Evolutionary conservation across 2,888 invertebrate species (phyloP).

Genomic region (Agapetus fuscipes): DNA sequence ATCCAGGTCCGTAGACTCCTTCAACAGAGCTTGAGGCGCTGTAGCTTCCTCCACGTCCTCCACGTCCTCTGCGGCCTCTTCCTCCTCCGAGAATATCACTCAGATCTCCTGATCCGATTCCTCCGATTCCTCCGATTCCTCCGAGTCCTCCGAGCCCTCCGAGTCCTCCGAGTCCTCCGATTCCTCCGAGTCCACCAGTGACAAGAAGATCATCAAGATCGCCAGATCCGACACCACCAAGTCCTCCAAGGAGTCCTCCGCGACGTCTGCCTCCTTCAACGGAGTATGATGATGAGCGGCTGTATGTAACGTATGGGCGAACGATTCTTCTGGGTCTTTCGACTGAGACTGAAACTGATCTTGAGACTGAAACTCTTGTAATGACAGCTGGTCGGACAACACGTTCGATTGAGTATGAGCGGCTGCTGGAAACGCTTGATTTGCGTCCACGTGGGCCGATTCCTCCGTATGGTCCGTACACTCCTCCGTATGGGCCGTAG

Average conservation of each 20-base stretch:
- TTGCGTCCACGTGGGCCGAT: too few species aligned
- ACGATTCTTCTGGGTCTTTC: neutral
- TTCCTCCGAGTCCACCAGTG: neutral
- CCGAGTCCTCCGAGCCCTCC: neutral
- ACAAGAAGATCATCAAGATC: too few species aligned
- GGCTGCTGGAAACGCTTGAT: neutral
- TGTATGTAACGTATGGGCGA: neutral
- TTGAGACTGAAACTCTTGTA: too few species aligned
- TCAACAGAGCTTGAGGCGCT: too few species aligned
- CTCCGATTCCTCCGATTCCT: neutral
- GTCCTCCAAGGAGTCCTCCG: neutral
- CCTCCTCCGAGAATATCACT: neutral
- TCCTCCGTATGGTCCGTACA: too few species aligned
- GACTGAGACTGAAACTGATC: too few species aligned
- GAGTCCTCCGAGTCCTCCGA: constrained; percentile 3
- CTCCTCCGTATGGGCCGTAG: neutral
- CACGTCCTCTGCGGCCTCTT: neutral
- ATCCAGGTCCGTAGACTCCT: too few species aligned
- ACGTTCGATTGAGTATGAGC: neutral
- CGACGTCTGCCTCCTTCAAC: constrained; percentile 3
- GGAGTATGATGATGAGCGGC: neutral
- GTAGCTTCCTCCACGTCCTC: too few species aligned
- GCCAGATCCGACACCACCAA: neutral
- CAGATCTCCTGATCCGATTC: constrained; percentile 1
- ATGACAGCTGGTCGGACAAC: neutral